Evolutionary conservation across 2,113 vertebrate species (phyloP).

Genomic region (Triplophysa rosa): DNA sequence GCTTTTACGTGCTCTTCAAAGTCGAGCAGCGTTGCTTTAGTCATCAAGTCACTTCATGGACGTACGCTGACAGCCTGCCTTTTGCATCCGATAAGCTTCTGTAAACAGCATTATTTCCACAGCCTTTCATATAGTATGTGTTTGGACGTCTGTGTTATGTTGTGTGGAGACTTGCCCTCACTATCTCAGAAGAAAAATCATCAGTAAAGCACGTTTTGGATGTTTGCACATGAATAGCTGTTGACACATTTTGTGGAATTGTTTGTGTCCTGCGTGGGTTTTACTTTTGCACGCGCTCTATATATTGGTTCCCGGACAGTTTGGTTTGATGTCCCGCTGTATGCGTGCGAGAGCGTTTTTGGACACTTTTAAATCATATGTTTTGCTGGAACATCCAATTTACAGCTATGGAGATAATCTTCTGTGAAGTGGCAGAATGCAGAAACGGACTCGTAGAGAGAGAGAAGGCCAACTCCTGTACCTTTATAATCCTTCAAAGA

Average conservation of each 20-base stretch:
- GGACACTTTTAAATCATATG: conserved; percentile 1
- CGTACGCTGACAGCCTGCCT: conserved; percentile 11
- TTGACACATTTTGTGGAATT: background rate
- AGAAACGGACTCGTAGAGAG: conserved; percentile 65
- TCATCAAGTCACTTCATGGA: conserved; percentile 37
- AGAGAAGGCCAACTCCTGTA: conserved; percentile 57
- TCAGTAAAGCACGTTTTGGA: conserved; percentile 8
- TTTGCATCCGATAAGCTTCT: background rate
- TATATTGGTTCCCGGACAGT: background rate
- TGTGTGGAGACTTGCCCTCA: conserved; percentile 54
- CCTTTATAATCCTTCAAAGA: conserved; percentile 61
- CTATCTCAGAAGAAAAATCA: background rate
- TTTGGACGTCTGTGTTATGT: background rate
- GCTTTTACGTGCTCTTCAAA: conserved; percentile 10
- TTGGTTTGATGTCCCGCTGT: background rate
- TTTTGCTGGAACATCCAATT: conserved; percentile 55
- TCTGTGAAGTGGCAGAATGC: conserved; percentile 68
- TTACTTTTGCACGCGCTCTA: background rate
- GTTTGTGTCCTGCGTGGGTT: conserved; percentile 24
- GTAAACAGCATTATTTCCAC: background rate
- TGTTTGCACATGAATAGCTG: background rate
- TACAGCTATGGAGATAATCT: conserved; percentile 70
- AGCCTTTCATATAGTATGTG: background rate
- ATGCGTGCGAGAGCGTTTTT: background rate
- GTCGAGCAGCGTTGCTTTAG: conserved; percentile 22